phyloP scores from a whole-genome alignment of 2,797 vertebrate genomes.

The Sebastes variabilis region DNA sequence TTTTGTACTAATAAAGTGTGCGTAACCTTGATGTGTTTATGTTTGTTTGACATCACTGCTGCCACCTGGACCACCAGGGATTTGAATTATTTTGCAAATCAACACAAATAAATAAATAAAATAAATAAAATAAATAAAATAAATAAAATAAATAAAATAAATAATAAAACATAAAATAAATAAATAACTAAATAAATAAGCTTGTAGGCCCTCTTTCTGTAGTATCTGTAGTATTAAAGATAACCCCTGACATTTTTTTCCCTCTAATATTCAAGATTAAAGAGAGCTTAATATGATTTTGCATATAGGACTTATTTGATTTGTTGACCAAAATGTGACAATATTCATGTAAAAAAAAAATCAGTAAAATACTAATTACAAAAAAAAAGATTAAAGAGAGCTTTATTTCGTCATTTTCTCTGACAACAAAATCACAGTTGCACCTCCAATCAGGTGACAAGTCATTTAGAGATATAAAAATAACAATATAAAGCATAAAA shows the following conservation, averaged over 20 bases:
- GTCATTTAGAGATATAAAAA: not conserved
- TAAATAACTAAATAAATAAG: not conserved
- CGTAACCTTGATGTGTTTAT: not conserved
- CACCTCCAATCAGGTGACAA: not conserved
- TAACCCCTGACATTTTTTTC: not conserved
- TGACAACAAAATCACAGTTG: not conserved
- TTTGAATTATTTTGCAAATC: not conserved
- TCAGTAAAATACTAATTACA: too few species aligned
- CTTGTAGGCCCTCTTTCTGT: not conserved
- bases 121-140: not conserved
- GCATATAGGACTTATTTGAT: too few species aligned
- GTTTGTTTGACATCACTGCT: not conserved
- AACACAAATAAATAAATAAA: not conserved
- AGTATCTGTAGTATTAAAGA: not conserved
- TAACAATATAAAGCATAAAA: not conserved
- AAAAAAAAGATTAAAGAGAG: not conserved
- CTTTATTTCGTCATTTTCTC: not conserved
- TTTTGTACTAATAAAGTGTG: conserved; percentile 68
- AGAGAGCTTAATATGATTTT: too few species aligned
- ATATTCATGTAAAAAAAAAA: too few species aligned
- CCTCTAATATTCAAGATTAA: not conserved
- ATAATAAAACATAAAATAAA: not conserved
- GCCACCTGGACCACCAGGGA: not conserved
- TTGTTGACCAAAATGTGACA: too few species aligned
- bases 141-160: not conserved